A percentile compares a stretch with the other conserved stretches of the same genome.
phyloP scores from a whole-genome alignment of 1,140 invertebrate genomes.

The Nixonia krombeini region DNA sequence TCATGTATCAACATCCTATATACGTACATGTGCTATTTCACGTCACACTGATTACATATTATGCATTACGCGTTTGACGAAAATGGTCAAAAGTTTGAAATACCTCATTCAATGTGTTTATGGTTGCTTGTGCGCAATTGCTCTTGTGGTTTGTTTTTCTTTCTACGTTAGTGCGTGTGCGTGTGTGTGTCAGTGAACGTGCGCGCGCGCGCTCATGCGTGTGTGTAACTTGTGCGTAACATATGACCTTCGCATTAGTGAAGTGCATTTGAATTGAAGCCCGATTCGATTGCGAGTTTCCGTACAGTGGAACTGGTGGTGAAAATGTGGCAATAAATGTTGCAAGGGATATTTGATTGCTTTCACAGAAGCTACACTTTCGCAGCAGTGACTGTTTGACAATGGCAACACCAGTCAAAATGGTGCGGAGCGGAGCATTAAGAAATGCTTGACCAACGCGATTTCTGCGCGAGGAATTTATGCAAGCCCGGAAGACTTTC shows the following conservation, averaged over 20 bases:
- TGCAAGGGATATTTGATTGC: slow-evolving; percentile 34
- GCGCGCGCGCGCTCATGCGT: too few relatives aligned
- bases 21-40: too few relatives aligned
- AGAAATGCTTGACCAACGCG: slow-evolving; percentile 23
- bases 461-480: slow-evolving; percentile 9
- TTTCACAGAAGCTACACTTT: slow-evolving; percentile 43
- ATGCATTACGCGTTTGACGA: not conserved
- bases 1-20: too few relatives aligned
- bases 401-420: slow-evolving; percentile 20
- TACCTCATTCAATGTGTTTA: too few relatives aligned
- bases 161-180: too few relatives aligned
- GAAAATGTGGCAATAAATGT: slow-evolving; percentile 34
- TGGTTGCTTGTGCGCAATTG: too few relatives aligned
- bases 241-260: not conserved
- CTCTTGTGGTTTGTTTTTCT: too few relatives aligned
- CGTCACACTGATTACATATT: too few relatives aligned
- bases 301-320: slow-evolving; percentile 6
- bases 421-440: not conserved
- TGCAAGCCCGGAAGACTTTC: slow-evolving; percentile 17
- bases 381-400: slow-evolving; percentile 25
- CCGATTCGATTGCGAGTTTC: slow-evolving; percentile 3
- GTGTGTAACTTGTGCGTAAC: not conserved
- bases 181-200: too few relatives aligned
- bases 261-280: slow-evolving; percentile 19
- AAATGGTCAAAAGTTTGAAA: slow-evolving; percentile 30